Conservation (phyloP, 2,797 vertebrate species). For the Falco rusticolus region DNA sequence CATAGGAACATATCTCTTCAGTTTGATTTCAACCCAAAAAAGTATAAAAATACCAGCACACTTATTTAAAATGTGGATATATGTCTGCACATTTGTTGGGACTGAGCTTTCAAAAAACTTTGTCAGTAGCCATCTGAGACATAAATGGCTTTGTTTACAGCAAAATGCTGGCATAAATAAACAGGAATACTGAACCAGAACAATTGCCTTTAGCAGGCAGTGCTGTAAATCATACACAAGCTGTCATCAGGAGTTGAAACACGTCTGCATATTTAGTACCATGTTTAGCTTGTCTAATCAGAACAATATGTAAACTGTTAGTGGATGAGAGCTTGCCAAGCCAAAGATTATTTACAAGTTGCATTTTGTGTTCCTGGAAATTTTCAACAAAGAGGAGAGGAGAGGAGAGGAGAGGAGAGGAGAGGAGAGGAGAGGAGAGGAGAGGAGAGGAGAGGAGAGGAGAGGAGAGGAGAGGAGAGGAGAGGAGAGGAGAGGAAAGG, state of each 20-base stretch:
- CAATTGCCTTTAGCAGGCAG: conserved; percentile 75
- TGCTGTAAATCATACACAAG: conserved; percentile 78
- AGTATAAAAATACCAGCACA: background rate
- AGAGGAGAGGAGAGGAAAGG: background rate
- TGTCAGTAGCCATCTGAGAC: conserved; percentile 70
- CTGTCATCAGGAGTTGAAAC: conserved; percentile 78
- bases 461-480: too few relatives aligned
- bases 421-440: background rate
- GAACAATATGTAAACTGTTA: conserved; percentile 78
- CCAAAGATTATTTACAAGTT: conserved; percentile 81
- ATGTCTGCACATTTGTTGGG: background rate
- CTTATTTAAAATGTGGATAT: background rate
- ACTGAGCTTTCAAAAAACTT: conserved; percentile 44
- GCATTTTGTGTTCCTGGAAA: conserved; percentile 70
- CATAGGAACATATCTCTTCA: background rate
- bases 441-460: too few relatives aligned
- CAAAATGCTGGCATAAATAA: conserved; percentile 77
- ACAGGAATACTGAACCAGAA: conserved; percentile 79
- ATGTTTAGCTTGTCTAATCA: conserved; percentile 77
- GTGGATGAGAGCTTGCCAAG: conserved; percentile 58
- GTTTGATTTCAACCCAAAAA: conserved; percentile 43
- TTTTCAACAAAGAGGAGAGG: conserved; percentile 25
- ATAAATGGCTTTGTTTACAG: conserved; percentile 72
- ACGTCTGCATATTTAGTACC: conserved; percentile 71
- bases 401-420: background rate